Evolutionary conservation across 2,888 invertebrate species (phyloP), one percentile per base, ranked within the genome.

Genomic region (Allophyes oxyacanthae): DNA sequence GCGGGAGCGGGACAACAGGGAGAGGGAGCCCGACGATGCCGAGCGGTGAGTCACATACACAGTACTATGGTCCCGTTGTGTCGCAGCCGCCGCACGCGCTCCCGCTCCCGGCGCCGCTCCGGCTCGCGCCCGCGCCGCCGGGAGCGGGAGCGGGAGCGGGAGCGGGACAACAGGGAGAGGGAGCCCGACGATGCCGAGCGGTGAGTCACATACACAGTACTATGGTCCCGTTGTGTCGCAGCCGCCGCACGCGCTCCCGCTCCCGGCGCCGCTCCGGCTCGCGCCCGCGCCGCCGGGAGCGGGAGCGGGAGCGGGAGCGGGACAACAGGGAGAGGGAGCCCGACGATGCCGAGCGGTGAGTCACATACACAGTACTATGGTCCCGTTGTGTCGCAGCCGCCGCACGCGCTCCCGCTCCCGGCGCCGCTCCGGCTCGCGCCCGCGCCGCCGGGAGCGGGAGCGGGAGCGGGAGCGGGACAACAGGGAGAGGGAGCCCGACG

Each of bases 391-490:
- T n/a, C 4, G 0, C 8, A 11, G 54, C 40, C 79, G 85, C 0
- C 82, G 87, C 11, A 73, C 74, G 0, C 80, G 85, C 8, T 86
- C 86, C 6, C 84, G 87, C n/a, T 87, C 87, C 26, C 74, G 78
- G 0, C 66, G 77, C 0, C 76, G 77, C 43, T 78, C 78, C 0
- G 41, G 41, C 14, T 81, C 87, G 0, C 73, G 78, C 67, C 2
- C 79, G 5, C 15, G 10, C 38, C 7, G 62, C 20, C 63, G 64
- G 13, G 64, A 64, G 2, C 71, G 69, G 10, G 37, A 37, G 69
- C 59, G 80, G 49, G 61, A 79, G 0, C 76, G 72, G 6, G 74
- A 76, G 14, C 68, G 78, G 11, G 53, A 78, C 32, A 60, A 30
- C 13, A 44, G 36, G 48, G 79, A 52, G 13, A 56, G 79, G 64